Conservation (phyloP, 2,888 invertebrate genomes). For the Conops quadrifasciatus region DNA sequence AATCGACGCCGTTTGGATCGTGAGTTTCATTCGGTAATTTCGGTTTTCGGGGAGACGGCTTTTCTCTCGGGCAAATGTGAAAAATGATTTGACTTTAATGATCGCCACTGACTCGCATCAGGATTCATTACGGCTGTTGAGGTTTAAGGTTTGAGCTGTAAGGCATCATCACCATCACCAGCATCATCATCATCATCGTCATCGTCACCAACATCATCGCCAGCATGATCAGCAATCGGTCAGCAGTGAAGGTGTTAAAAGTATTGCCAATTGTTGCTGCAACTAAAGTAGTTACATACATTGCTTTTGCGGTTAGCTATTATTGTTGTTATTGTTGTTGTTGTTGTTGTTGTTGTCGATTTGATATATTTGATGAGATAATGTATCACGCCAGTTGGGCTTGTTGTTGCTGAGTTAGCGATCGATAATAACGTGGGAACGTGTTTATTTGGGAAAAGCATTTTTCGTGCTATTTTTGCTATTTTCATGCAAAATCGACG, state of each 20-base stretch:
- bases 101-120: slow-evolving; percentile 58
- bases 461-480: not conserved
- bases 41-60: slow-evolving; percentile 27
- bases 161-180: slow-evolving; percentile 36
- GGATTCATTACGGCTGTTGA: slow-evolving; percentile 28
- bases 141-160: slow-evolving; percentile 26
- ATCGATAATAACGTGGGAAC: slow-evolving; percentile 30
- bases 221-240: slow-evolving; percentile 29
- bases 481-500: no score
- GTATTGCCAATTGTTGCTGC: slow-evolving; percentile 22
- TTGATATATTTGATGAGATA: slow-evolving; percentile 40
- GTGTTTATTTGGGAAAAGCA: not conserved
- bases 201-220: not conserved
- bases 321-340: slow-evolving; percentile 27
- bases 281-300: not conserved
- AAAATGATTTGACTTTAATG: slow-evolving; percentile 65
- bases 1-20: slow-evolving; percentile 26
- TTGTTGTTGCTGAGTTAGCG: not conserved
- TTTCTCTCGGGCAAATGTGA: slow-evolving; percentile 53
- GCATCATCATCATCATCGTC: slow-evolving; percentile 13
- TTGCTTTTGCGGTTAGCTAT: no score
- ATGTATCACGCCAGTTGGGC: slow-evolving; percentile 9
- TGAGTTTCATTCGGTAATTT: slow-evolving; percentile 32
- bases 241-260: slow-evolving; percentile 58
- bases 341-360: slow-evolving; percentile 34